Base-by-base conservation (phyloP, 2,888 invertebrate species). In the Pristionchus arcanus region DNA sequence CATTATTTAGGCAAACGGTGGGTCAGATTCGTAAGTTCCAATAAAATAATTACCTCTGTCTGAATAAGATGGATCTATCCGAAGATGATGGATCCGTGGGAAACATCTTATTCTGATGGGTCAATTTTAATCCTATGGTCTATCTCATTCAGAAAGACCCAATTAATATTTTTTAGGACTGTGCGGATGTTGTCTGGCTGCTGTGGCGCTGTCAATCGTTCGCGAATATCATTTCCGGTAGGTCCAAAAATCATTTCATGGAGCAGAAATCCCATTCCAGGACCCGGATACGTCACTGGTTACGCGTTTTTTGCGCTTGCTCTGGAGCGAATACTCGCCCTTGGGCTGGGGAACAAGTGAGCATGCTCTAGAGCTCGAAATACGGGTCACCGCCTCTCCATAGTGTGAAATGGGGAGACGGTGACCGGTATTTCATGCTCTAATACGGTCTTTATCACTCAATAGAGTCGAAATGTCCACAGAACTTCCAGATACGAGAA, bases 401-500 rank as follows among this genome's bases (percentile, higher is more conserved):
- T n/a, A n/a, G n/a, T n/a, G n/a, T n/a, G n/a, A n/a, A n/a, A n/a
- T n/a, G n/a, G n/a, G n/a, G n/a, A n/a, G n/a, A n/a, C n/a, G n/a
- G n/a, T n/a, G n/a, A n/a, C n/a, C n/a, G n/a, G n/a, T n/a, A n/a
- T n/a, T n/a, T n/a, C n/a, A n/a, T n/a, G n/a, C n/a, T n/a, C n/a
- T n/a, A n/a, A n/a, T n/a, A n/a, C n/a, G n/a, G n/a, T n/a, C n/a
- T n/a, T n/a, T n/a, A 21, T n/a, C n/a, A n/a, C n/a, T n/a, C n/a
- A n/a, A n/a, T n/a, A n/a, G n/a, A n/a, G n/a, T n/a, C n/a, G 42
- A 49, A 49, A 49, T 11, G 42, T n/a, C 21, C 5, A 0, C 25
- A 59, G 28, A 85, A 21, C 15, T 85, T 85, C 28, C 84, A 85
- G 84, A 16, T 85, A 85, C 59, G 84, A 85, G 15, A 13, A 85